Evolutionary conservation across 2,797 vertebrate species (phyloP).

Genomic region (Odontamblyopus lacepedii): DNA sequence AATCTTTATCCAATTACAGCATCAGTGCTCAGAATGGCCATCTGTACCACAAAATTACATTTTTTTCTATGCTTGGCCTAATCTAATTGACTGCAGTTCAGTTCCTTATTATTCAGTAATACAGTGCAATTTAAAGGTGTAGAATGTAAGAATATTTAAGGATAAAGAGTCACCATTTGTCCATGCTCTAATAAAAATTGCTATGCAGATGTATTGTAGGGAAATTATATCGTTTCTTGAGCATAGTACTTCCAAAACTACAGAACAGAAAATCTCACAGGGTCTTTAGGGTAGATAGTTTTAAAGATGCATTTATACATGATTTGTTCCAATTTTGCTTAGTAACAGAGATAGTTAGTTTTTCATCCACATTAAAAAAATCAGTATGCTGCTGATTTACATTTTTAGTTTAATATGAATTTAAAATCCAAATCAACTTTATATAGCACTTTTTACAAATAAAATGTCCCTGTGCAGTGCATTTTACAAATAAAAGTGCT

Average conservation of each 20-base stretch:
- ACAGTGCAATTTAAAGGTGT: conserved; percentile 17
- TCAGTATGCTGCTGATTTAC: too few species aligned
- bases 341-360: too few species aligned
- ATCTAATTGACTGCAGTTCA: conserved; percentile 44
- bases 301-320: too few species aligned
- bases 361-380: too few species aligned
- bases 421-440: too few species aligned
- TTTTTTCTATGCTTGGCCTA: conserved; percentile 35
- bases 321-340: too few species aligned
- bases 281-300: too few species aligned
- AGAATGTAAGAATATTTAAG: conserved; percentile 5
- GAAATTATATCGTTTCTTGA: background rate
- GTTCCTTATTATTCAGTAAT: conserved; percentile 34
- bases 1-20: conserved; percentile 48
- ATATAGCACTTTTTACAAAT: too few species aligned
- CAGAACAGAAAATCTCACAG: background rate
- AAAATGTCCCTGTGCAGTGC: too few species aligned
- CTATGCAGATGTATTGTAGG: conserved; percentile 11
- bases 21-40: conserved; percentile 27
- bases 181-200: conserved; percentile 20
- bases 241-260: background rate
- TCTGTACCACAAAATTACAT: conserved; percentile 39
- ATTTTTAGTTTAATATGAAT: too few species aligned
- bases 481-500: too few species aligned
- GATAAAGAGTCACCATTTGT: conserved; percentile 8